phyloP scores from a whole-genome alignment of 2,113 vertebrate genomes.

The Malurus elegans region DNA sequence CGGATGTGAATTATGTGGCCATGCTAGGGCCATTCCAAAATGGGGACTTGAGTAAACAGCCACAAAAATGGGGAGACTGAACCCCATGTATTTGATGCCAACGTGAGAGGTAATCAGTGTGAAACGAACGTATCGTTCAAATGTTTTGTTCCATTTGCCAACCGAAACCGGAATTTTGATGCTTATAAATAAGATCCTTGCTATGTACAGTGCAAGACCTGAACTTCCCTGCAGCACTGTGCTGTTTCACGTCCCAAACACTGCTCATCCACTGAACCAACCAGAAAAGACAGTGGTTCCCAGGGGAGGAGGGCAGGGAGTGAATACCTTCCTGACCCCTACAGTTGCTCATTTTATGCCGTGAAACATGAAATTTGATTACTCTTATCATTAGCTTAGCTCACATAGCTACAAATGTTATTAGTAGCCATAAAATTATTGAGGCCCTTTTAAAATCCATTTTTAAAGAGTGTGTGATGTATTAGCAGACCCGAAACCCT shows the following conservation, averaged over 20 bases:
- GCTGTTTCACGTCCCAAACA: background rate
- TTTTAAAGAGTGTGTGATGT: slow-evolving; percentile 75
- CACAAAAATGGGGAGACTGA: background rate
- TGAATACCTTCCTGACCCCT: slow-evolving; percentile 53
- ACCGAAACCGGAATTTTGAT: background rate
- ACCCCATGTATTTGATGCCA: fast-evolving
- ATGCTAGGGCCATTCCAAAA: background rate
- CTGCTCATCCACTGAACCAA: background rate
- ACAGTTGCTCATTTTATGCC: slow-evolving; percentile 59
- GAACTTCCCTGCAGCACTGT: background rate
- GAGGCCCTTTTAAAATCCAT: slow-evolving; percentile 68
- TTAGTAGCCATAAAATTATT: slow-evolving; percentile 65
- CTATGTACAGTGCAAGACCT: background rate
- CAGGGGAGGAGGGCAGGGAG: slow-evolving; percentile 45
- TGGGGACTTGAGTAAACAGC: background rate
- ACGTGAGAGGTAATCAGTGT: fast-evolving
- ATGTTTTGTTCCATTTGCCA: background rate
- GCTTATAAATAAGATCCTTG: background rate
- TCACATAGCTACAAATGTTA: slow-evolving; percentile 70
- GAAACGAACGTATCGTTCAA: background rate
- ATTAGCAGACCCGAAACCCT: slow-evolving; percentile 56
- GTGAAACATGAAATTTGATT: slow-evolving; percentile 63
- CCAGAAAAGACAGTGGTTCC: slow-evolving; percentile 29
- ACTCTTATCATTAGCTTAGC: slow-evolving; percentile 67
- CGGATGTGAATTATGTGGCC: fast-evolving